phyloP scores from a whole-genome alignment of 2,797 vertebrate species.

The Momotus momota region DNA sequence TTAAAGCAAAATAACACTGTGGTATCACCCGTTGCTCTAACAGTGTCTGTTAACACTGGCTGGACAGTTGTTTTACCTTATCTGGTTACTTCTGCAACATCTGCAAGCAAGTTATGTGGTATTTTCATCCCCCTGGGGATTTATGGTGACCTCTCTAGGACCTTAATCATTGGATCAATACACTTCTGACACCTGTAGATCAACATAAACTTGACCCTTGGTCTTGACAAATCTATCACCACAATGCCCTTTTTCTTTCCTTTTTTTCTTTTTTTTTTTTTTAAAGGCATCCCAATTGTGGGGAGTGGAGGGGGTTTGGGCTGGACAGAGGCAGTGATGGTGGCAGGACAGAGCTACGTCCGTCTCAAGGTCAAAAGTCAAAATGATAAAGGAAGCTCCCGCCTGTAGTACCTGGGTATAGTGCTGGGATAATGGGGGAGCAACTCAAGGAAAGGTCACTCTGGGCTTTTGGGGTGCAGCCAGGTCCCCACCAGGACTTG shows the following conservation, averaged over 20 bases:
- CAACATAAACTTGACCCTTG: slow-evolving; percentile 79
- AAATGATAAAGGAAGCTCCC: slow-evolving; percentile 32
- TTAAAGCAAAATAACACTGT: neutral
- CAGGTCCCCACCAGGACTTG: neutral
- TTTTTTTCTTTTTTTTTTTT: neutral
- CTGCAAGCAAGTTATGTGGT: slow-evolving; percentile 7
- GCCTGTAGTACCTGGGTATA: accelerated
- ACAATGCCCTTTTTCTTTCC: neutral
- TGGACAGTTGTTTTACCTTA: neutral
- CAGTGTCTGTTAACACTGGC: neutral
- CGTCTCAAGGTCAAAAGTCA: slow-evolving; percentile 57
- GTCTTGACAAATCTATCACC: slow-evolving; percentile 66
- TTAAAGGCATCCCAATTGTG: neutral
- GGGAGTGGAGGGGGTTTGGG: neutral
- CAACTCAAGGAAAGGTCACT: accelerated
- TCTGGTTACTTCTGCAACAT: slow-evolving; percentile 47
- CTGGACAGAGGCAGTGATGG: neutral
- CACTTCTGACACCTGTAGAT: slow-evolving; percentile 68
- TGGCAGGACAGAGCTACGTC: neutral
- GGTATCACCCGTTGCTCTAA: neutral
- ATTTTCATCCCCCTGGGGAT: slow-evolving; percentile 49
- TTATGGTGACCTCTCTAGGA: slow-evolving; percentile 40
- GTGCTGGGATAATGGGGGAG: accelerated
- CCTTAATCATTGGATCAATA: slow-evolving; percentile 67
- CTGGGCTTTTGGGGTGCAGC: neutral